Percentiles rank a stretch among this genome's conserved stretches.
phyloP scores from a whole-genome alignment of 2,888 invertebrate species.

The Eupithecia pulchellata region DNA sequence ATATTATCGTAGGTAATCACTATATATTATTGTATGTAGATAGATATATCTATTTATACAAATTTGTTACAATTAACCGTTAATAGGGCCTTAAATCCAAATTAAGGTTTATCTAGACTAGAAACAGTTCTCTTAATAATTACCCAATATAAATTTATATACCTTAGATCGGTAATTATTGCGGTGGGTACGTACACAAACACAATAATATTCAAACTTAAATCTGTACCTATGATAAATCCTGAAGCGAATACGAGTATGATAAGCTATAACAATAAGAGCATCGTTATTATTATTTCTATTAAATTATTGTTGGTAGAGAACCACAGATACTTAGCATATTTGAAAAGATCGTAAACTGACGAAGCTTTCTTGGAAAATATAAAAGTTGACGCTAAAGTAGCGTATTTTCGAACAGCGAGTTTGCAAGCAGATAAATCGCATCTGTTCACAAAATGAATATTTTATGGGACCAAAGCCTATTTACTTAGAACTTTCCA shows the following conservation, averaged over 20 bases:
- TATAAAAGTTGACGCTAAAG: conserved; percentile 28
- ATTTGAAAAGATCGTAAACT: not conserved
- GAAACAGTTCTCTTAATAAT: too few species aligned
- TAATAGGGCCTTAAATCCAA: too few species aligned
- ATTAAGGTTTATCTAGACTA: too few species aligned
- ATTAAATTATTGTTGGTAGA: not conserved
- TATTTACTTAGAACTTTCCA: conserved; percentile 8
- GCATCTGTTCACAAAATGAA: conserved; percentile 28
- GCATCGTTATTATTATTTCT: not conserved
- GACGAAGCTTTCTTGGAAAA: conserved; percentile 4
- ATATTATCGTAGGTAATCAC: too few species aligned
- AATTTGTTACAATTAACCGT: too few species aligned
- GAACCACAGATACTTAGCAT: not conserved
- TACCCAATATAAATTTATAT: too few species aligned
- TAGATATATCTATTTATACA: too few species aligned
- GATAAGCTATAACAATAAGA: not conserved
- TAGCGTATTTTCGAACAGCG: conserved; percentile 24
- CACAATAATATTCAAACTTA: too few species aligned
- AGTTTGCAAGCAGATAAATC: conserved; percentile 29
- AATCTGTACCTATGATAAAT: too few species aligned
- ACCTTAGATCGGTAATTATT: too few species aligned
- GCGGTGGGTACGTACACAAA: too few species aligned
- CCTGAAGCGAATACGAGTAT: not conserved
- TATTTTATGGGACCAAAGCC: conserved; percentile 26
- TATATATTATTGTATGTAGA: too few species aligned